Evolutionary conservation across 2,797 vertebrate species (phyloP), one percentile per base, ranked within the genome.

Genomic region (Sebastes aleutianus): DNA sequence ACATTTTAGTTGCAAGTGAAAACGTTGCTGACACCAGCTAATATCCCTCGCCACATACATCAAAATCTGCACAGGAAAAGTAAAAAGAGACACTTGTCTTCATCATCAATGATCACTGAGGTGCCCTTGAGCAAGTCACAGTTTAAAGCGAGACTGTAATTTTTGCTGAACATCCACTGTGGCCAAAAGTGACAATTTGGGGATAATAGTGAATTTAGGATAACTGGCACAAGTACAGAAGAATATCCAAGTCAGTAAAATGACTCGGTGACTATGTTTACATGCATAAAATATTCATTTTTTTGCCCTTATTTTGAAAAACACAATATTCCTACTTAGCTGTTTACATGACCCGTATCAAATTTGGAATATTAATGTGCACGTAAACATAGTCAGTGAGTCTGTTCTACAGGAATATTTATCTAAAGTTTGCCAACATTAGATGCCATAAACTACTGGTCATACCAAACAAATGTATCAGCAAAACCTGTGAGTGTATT

Each of bases 281-380:
- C 39, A 43, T 6, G 39, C 13, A 43, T 0, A 43, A 43, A 43
- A 43, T 39, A 39, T 39, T 39, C 36, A 0, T 0, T 0, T 39
- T 39, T 39, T 39, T 39, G 36, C 36, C 36, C 36, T 39, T 39
- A 39, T 39, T 39, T 13, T 39, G 36, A 39, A 39, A 39, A 39
- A 5, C 2, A 12, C 12, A 36, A 36, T 39, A 39, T 13, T 39
- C 36, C 36, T 39, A 39, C 36, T 39, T 39, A 39, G 36, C 36
- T 5, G 12, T 39, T 39, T 39, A 39, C 36, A 39, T 39, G 36
- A 13, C 4, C 36, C 36, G 5, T 39, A 39, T 39, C 36, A 39
- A 36, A 36, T 12, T 36, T 12, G 34, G 34, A 36, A 36, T 2
- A 36, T 36, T 34, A 34, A 0, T 34, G 34, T 34, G 34, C 34